These are phyloP conservation scores for Microcebus tavaratra DNA, from an alignment of 2,113 vertebrate species.

Conservation along the genomic window DNA sequence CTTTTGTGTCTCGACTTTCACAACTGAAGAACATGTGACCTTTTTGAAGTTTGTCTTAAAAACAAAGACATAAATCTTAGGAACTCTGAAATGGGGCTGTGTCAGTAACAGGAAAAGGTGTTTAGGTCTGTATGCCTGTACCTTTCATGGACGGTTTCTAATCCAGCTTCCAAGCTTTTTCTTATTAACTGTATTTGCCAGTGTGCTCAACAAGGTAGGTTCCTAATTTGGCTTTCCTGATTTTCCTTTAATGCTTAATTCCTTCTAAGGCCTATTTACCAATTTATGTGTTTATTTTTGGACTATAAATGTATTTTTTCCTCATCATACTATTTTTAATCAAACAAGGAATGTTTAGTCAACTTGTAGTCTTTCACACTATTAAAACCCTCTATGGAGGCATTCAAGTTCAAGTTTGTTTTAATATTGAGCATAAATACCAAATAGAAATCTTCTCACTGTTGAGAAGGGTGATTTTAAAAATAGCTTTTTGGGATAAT, in stretches of 20 bases:
- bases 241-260: conserved; percentile 20
- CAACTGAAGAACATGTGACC: neutral
- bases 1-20: conserved; percentile 19
- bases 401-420: conserved; percentile 18
- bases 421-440: neutral
- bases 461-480: neutral
- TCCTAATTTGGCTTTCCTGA: conserved; percentile 30
- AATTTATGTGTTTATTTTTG: conserved; percentile 30
- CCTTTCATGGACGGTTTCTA: conserved; percentile 15
- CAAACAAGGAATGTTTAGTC: neutral
- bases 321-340: conserved; percentile 22
- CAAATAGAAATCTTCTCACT: neutral
- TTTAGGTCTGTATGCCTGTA: neutral
- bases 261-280: neutral
- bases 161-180: neutral
- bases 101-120: conserved; percentile 5
- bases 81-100: neutral
- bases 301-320: neutral
- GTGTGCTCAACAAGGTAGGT: neutral
- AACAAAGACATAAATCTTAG: conserved; percentile 34
- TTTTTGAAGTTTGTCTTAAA: conserved; percentile 40
- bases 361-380: neutral
- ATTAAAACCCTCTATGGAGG: conserved; percentile 8
- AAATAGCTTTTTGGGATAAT: neutral
- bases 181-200: neutral